Conservation (phyloP, 2,888 invertebrate genomes). For the Ophion obscuratus region DNA sequence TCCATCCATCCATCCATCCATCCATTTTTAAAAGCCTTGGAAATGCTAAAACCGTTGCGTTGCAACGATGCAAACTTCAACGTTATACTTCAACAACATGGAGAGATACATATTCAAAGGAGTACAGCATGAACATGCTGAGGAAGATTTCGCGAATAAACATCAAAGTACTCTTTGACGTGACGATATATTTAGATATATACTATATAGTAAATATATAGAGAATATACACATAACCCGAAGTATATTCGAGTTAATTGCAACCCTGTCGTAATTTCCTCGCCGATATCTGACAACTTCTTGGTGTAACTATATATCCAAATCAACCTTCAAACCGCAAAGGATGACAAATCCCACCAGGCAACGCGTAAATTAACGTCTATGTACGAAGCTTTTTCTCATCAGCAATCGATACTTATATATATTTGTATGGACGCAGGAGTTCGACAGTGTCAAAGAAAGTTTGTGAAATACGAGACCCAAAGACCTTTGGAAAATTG, state of each 20-base stretch:
- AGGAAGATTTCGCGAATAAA: no score
- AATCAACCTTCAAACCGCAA: not conserved
- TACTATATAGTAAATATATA: not conserved
- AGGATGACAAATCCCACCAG: not conserved
- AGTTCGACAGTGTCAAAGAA: slow-evolving; percentile 4
- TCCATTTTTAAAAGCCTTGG: no score
- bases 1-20: no score
- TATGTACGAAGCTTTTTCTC: not conserved
- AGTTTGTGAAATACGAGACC: not conserved
- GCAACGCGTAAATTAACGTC: slow-evolving; percentile 5
- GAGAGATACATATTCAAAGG: not conserved
- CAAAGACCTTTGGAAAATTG: slow-evolving; percentile 4
- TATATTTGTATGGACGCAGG: not conserved
- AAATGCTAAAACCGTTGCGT: no score
- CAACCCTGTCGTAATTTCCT: not conserved
- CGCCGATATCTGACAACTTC: slow-evolving; percentile 26
- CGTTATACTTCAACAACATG: no score
- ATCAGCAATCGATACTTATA: not conserved
- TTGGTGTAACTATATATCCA: not conserved
- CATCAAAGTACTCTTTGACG: no score
- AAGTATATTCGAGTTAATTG: slow-evolving; percentile 30
- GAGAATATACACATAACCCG: not conserved
- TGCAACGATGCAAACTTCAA: no score
- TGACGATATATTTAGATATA: no score
- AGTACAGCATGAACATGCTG: not conserved